Conservation (phyloP, 2,797 vertebrate species). For the Gymnoscopelus braueri region DNA sequence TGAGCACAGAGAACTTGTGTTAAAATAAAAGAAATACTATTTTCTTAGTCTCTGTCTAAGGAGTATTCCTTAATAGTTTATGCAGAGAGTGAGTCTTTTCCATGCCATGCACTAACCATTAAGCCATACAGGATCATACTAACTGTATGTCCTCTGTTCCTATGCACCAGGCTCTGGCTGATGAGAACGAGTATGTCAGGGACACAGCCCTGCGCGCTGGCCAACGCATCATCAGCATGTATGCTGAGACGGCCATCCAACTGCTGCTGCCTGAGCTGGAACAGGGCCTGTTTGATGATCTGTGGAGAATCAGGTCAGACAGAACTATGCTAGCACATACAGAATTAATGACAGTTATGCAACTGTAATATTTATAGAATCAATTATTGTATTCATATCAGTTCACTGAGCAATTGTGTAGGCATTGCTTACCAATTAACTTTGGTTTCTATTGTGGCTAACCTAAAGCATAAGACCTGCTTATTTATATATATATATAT, state of each 20-base stretch:
- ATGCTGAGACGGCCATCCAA: conserved; percentile 94
- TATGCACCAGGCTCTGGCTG: conserved; percentile 90
- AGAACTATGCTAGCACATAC: background rate
- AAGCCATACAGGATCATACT: background rate
- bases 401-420: background rate
- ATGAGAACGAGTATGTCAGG: conserved; percentile 97
- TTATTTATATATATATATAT: too few relatives aligned
- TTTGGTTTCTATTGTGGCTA: too few relatives aligned
- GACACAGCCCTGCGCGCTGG: conserved; percentile 95
- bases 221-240: conserved; percentile 97
- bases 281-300: conserved; percentile 95
- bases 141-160: background rate
- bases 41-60: too few relatives aligned
- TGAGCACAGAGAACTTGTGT: too few relatives aligned
- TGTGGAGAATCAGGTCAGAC: conserved; percentile 95
- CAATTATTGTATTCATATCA: background rate
- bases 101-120: too few relatives aligned
- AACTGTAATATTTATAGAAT: background rate
- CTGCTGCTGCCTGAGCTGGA: conserved; percentile 96
- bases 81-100: too few relatives aligned
- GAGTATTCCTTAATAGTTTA: too few relatives aligned
- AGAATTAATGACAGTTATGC: too few relatives aligned
- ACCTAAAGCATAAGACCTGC: too few relatives aligned
- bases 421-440: too few relatives aligned
- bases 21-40: too few relatives aligned